Base-by-base conservation (phyloP, 2,113 vertebrate species). In the Cyanoderma ruficeps region DNA sequence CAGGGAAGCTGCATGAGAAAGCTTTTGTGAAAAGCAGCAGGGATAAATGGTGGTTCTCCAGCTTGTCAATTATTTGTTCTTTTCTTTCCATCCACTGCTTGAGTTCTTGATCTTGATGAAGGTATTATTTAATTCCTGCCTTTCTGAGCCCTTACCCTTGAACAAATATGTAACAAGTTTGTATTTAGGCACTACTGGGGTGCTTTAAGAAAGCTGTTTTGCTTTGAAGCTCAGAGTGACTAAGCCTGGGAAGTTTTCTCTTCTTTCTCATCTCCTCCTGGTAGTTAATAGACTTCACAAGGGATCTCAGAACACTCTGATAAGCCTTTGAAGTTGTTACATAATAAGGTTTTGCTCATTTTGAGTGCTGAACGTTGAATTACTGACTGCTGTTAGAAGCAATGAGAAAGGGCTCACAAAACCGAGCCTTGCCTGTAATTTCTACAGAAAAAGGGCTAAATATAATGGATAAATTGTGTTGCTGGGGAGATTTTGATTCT, bases 391-490 rank as follows among this genome's bases (percentile, higher is more conserved):
- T 81, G 27, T 91, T 87, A 92, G 83, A 87, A 78, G 46, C 75
- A 28, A 74, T 63, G 71, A 52, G 84, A 70, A 93, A 67, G 49
- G 69, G 41, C 44, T 93, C 88, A 69, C 52, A 87, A 88, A 93
- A 60, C 64, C 0, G 0, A 92, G 60, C 57, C 44, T 64, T 78
- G 52, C 52, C 79, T 95, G 20, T 90, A 81, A 94, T 89, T 95
- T 96, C 68, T 79, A 64, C 41, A 71, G 80, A 65, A 81, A 93
- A 86, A 61, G 25, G 92, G 56, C 52, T 90, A 59, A 72, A 63
- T 68, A 55, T 93, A 96, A 80, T 82, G 92, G 86, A 35, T 81
- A 94, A 94, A 90, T 94, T 86, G 85, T 81, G 88, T 93, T 96
- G 79, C 85, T 83, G 83, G 56, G 93, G 85, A 61, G 92, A 84